Percentiles rank a stretch among this genome's conserved stretches.
These are phyloP conservation scores for Trematomus bernacchii DNA, from an alignment of 2,797 vertebrate genomes.

Conservation along the genomic window DNA sequence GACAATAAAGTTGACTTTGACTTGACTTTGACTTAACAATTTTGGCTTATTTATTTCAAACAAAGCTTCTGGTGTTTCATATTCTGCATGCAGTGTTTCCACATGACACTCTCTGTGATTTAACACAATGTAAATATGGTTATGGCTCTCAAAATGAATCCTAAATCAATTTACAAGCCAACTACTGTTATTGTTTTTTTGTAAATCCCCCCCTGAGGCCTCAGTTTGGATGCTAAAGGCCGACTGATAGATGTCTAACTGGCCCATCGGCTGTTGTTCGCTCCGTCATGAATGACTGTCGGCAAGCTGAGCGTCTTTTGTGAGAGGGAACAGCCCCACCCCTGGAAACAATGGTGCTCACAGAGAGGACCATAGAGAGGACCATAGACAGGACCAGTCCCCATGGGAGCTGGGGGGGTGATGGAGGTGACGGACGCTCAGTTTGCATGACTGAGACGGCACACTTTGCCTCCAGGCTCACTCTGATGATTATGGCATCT, in stretches of 20 bases:
- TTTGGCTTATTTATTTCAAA: neutral
- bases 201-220: neutral
- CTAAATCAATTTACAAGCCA: conserved; percentile 18
- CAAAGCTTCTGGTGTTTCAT: neutral
- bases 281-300: conserved; percentile 40
- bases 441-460: conserved; percentile 17
- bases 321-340: conserved; percentile 39
- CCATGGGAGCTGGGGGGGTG: conserved; percentile 35
- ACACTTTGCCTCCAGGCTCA: conserved; percentile 56
- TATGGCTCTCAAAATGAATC: neutral
- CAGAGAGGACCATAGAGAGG: conserved; percentile 46
- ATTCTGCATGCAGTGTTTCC: neutral
- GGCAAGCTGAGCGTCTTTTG: conserved; percentile 64
- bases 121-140: neutral
- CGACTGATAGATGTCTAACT: conserved; percentile 35
- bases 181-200: neutral
- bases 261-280: conserved; percentile 52
- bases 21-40: too few species aligned
- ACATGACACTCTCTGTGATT: neutral
- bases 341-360: conserved; percentile 54
- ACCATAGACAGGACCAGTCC: too few species aligned
- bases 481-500: conserved; percentile 51
- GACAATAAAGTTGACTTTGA: too few species aligned
- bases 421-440: conserved; percentile 13
- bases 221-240: conserved; percentile 1